Conservation (phyloP, 2,888 invertebrate species). For the Meganola albula region DNA sequence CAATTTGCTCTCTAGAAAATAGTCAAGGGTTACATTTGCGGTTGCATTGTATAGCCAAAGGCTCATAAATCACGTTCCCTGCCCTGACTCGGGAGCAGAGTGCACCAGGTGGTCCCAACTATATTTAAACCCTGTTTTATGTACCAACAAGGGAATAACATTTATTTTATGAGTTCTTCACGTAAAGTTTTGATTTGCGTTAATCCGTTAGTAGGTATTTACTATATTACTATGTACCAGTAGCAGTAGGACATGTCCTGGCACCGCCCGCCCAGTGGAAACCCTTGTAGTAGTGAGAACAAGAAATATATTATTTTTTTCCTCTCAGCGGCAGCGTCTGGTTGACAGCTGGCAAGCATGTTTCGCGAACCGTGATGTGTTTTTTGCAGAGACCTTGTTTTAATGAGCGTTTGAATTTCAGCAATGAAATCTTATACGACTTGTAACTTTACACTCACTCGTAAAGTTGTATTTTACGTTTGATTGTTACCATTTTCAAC, state of each 20-base stretch:
- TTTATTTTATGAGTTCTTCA: constrained; percentile 65
- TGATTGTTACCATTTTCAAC: too few relatives aligned
- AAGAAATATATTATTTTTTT: constrained; percentile 18
- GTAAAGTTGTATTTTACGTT: too few relatives aligned
- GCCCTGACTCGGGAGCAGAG: constrained; percentile 50
- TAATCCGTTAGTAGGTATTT: constrained; percentile 21
- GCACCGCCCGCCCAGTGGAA: too few relatives aligned
- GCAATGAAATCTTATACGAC: constrained; percentile 52
- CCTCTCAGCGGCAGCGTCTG: constrained; percentile 20
- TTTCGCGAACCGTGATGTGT: constrained; percentile 62
- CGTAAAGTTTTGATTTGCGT: constrained; percentile 54
- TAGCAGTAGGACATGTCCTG: too few relatives aligned
- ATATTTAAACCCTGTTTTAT: constrained; percentile 66
- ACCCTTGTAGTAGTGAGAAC: constrained; percentile 19
- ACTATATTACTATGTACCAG: constrained; percentile 16
- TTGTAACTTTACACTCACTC: constrained; percentile 42
- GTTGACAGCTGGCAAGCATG: constrained; percentile 59
- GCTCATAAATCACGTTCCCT: constrained; percentile 62
- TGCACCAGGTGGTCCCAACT: constrained; percentile 68
- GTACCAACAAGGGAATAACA: constrained; percentile 60
- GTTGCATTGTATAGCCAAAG: constrained; percentile 59
- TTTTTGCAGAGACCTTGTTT: constrained; percentile 59
- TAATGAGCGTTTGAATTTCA: constrained; percentile 60
- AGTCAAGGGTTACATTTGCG: constrained; percentile 72
- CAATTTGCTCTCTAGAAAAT: constrained; percentile 56